phyloP scores from a whole-genome alignment of 2,888 invertebrate genomes.

The Cetonia aurata region DNA sequence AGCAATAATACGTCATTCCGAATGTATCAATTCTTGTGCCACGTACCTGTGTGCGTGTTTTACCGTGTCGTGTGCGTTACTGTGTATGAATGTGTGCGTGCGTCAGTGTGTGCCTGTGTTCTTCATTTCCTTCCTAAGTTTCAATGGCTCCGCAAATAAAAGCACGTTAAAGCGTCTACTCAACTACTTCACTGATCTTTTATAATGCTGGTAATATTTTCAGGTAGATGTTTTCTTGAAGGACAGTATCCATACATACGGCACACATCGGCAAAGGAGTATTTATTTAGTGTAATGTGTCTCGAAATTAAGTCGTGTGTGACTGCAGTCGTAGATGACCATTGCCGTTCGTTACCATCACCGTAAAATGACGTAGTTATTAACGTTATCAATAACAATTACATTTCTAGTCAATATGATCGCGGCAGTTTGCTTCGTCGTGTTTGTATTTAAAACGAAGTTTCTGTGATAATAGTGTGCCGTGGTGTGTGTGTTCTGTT shows the following conservation, averaged over 20 bases:
- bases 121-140: constrained; percentile 10
- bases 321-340: constrained; percentile 13
- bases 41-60: background rate
- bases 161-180: constrained; percentile 9
- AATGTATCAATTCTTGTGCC: too few species aligned
- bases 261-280: constrained; percentile 25
- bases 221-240: constrained; percentile 45
- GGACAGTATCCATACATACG: constrained; percentile 31
- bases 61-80: background rate
- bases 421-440: constrained; percentile 8
- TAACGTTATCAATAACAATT: constrained; percentile 17
- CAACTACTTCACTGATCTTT: constrained; percentile 24
- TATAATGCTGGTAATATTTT: constrained; percentile 37
- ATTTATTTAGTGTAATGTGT: constrained; percentile 42
- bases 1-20: too few species aligned
- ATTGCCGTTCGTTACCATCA: constrained; percentile 14
- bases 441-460: constrained; percentile 21
- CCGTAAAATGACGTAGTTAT: constrained; percentile 34
- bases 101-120: background rate
- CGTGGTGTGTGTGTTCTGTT: background rate
- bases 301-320: constrained; percentile 37
- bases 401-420: constrained; percentile 28
- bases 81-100: background rate
- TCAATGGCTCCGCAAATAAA: constrained; percentile 26
- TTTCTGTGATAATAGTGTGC: constrained; percentile 10